A percentile compares a stretch with the other conserved stretches of the same genome.
These are phyloP conservation scores for Pimpla rufipes DNA, from an alignment of 2,888 invertebrate genomes.

Conservation along the genomic window DNA sequence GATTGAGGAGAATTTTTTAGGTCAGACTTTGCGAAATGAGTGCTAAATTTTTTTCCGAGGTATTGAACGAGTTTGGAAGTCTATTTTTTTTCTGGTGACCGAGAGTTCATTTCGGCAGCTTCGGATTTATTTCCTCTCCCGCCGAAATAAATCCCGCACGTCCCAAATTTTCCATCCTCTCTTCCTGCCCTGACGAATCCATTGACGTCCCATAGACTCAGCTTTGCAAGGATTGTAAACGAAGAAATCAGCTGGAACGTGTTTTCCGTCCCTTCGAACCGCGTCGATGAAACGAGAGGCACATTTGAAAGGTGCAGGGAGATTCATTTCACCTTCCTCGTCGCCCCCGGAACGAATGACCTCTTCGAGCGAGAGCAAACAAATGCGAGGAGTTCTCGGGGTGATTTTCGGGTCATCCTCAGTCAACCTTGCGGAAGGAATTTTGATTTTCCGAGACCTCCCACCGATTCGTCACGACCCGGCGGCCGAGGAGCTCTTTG, in stretches of 20 bases:
- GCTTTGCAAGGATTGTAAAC: neutral
- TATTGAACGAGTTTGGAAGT: no score
- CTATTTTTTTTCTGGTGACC: no score
- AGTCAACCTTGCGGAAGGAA: slow-evolving; percentile 38
- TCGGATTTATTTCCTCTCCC: no score
- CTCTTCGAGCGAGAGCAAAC: slow-evolving; percentile 12
- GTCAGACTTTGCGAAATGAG: no score
- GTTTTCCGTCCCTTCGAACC: neutral
- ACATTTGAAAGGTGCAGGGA: neutral
- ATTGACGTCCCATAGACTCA: slow-evolving; percentile 27
- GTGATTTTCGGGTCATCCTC: slow-evolving; percentile 37
- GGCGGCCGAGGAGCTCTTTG: neutral
- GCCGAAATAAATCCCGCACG: neutral
- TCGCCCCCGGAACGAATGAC: slow-evolving; percentile 30
- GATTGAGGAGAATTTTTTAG: neutral
- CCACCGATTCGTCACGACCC: slow-evolving; percentile 20
- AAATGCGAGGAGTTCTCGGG: neutral
- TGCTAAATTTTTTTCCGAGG: no score
- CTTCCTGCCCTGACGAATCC: slow-evolving; percentile 15
- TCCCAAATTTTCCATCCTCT: slow-evolving; percentile 24
- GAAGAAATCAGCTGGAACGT: slow-evolving; percentile 4
- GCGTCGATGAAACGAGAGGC: neutral
- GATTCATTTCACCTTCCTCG: neutral
- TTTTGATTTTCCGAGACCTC: slow-evolving; percentile 35
- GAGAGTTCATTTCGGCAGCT: no score